These are phyloP conservation scores for Ceratina calcarata DNA, from an alignment of 1,140 invertebrate species.

Conservation along the genomic window DNA sequence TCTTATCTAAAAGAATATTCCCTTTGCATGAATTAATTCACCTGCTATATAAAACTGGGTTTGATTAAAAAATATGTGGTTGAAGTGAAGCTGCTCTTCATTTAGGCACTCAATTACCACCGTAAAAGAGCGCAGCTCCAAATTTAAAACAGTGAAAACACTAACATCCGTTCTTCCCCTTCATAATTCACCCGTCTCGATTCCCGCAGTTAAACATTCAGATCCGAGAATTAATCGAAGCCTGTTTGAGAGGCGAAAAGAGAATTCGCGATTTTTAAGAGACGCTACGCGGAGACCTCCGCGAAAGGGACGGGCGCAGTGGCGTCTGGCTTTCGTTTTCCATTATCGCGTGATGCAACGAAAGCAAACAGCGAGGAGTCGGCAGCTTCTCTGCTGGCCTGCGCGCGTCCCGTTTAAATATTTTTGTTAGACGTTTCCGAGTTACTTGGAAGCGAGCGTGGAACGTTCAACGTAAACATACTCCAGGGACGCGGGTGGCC, in stretches of 20 bases:
- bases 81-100: neutral
- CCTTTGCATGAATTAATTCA: no score
- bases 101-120: neutral
- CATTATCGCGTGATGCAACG: constrained; percentile 58
- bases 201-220: neutral
- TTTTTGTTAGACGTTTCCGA: constrained; percentile 70
- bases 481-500: constrained; percentile 16
- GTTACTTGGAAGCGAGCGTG: constrained; percentile 50
- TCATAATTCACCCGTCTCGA: neutral
- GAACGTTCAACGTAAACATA: constrained; percentile 56
- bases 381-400: constrained; percentile 39
- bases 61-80: no score
- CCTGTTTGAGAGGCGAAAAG: no score
- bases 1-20: neutral
- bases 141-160: neutral
- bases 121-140: neutral
- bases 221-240: neutral
- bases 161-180: constrained; percentile 1
- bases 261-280: constrained; percentile 30
- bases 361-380: constrained; percentile 61
- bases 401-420: constrained; percentile 68
- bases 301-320: constrained; percentile 22
- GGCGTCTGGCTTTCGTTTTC: constrained; percentile 58
- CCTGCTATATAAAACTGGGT: no score
- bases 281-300: neutral